Conservation (phyloP, 2,113 vertebrate species). For the Polypterus bichir region DNA sequence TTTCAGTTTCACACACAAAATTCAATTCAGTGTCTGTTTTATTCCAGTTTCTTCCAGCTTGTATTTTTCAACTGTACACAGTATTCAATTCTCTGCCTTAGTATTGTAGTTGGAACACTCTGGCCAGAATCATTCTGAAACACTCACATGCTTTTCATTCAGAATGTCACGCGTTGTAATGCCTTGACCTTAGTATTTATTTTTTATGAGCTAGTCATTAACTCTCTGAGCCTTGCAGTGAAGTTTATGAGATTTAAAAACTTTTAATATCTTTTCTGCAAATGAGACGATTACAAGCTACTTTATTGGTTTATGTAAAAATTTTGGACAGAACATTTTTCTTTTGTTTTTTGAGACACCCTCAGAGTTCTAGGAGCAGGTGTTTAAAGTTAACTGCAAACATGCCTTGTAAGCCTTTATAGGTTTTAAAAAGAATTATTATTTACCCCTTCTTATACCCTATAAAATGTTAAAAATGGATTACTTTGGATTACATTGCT, state of each 20-base stretch:
- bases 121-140: slow-evolving; percentile 19
- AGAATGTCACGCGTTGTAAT: slow-evolving; percentile 39
- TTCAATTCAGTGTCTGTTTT: too few species aligned
- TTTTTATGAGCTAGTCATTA: slow-evolving; percentile 51
- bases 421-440: too few species aligned
- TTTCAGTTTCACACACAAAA: too few species aligned
- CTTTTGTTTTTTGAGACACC: too few species aligned
- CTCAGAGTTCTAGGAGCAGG: too few species aligned
- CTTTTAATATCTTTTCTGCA: slow-evolving; percentile 26
- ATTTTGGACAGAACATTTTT: too few species aligned
- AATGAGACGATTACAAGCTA: slow-evolving; percentile 23
- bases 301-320: slow-evolving; percentile 3
- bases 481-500: too few species aligned
- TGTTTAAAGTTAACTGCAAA: too few species aligned
- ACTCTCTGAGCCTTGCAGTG: slow-evolving; percentile 35
- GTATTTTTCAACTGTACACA: background rate
- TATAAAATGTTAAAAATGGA: too few species aligned
- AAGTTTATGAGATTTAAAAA: slow-evolving; percentile 40
- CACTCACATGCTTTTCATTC: slow-evolving; percentile 50
- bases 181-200: slow-evolving; percentile 45
- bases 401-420: too few species aligned
- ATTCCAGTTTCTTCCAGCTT: too few species aligned
- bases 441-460: too few species aligned
- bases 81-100: background rate
- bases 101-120: background rate